These are phyloP conservation scores for Pholis gunnellus DNA, from an alignment of 2,113 vertebrate genomes.

Conservation along the genomic window DNA sequence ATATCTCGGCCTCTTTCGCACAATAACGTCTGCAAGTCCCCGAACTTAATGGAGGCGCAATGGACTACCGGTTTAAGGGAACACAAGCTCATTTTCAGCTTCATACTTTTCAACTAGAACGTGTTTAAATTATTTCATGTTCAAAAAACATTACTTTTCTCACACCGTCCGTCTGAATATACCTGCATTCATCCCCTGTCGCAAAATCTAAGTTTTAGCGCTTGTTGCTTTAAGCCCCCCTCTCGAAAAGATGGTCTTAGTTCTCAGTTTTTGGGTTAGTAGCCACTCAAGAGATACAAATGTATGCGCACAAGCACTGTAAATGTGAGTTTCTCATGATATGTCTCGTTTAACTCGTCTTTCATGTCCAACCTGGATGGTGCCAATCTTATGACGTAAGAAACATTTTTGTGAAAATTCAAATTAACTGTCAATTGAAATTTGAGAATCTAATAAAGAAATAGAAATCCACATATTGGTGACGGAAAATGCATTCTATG, in stretches of 20 bases:
- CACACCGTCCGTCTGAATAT: background rate
- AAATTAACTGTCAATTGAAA: conserved; percentile 19
- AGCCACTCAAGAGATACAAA: background rate
- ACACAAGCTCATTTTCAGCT: background rate
- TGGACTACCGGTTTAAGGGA: background rate
- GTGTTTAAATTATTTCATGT: no score
- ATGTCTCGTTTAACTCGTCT: background rate
- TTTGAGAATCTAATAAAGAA: conserved; percentile 8
- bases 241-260: background rate
- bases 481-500: background rate
- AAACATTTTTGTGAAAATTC: background rate
- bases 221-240: background rate
- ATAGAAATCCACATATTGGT: conserved; percentile 11
- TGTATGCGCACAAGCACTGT: background rate
- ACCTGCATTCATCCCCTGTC: background rate
- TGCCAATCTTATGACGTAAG: background rate
- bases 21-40: background rate
- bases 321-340: background rate
- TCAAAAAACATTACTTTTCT: background rate
- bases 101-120: background rate
- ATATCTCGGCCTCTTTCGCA: background rate
- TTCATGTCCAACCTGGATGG: background rate
- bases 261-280: background rate
- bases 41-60: background rate
- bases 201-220: background rate